Conservation (phyloP, 1,140 invertebrate species). For the Heterodera schachtii region DNA sequence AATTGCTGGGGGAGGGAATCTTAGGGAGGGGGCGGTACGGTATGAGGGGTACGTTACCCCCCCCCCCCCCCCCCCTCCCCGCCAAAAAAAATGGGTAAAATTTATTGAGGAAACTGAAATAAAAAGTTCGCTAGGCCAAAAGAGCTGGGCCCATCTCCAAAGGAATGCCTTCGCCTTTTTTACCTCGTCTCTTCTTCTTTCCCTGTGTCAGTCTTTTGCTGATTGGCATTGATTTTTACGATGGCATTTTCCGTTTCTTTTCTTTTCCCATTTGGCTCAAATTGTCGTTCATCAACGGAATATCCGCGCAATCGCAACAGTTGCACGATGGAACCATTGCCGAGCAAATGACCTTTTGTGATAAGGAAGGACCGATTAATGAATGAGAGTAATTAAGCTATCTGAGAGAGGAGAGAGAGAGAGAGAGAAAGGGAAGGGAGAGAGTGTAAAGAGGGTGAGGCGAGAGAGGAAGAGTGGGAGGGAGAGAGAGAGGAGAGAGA, state of each 20-base stretch:
- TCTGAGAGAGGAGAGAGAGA: no score
- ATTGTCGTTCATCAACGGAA: not conserved
- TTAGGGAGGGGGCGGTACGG: no score
- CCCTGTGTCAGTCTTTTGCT: not conserved
- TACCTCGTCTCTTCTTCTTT: not conserved
- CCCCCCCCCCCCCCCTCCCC: no score
- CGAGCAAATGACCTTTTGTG: constrained; percentile 16
- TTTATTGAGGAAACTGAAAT: not conserved
- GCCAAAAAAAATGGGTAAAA: not conserved
- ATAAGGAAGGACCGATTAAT: not conserved
- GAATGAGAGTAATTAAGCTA: not conserved
- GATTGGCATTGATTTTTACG: not conserved
- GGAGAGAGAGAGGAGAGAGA: no score
- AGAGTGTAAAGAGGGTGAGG: no score
- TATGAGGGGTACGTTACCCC: no score
- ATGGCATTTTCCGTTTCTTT: constrained; percentile 6
- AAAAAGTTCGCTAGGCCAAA: no score
- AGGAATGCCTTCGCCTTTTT: not conserved
- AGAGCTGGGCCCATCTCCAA: no score
- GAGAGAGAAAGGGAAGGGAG: no score
- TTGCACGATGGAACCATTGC: constrained; percentile 5
- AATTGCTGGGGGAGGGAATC: not conserved
- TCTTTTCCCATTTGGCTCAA: not conserved
- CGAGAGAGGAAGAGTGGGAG: no score
- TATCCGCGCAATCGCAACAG: constrained; percentile 13